Conservation (phyloP, 2,797 vertebrate species). For the Odontamblyopus rebecca region DNA sequence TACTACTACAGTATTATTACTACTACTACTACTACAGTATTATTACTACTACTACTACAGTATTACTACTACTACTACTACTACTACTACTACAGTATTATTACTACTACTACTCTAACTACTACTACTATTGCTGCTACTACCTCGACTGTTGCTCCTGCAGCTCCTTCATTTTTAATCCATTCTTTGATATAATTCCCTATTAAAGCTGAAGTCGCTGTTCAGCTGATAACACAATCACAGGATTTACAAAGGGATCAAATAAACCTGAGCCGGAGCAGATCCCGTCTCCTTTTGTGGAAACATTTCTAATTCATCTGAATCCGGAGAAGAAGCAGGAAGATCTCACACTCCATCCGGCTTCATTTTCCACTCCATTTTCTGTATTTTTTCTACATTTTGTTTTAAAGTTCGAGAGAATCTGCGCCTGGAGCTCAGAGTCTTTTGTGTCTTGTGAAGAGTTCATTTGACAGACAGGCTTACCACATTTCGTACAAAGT, state of each 20-base stretch:
- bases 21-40: too few relatives aligned
- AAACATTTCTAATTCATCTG: slow-evolving; percentile 4
- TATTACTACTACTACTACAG: too few relatives aligned
- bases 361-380: background rate
- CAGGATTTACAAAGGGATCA: background rate
- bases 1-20: too few relatives aligned
- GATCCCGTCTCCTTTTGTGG: background rate
- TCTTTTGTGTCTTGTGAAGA: background rate
- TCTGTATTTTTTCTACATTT: background rate
- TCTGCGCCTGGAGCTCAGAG: background rate
- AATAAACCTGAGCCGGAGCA: background rate
- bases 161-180: too few relatives aligned
- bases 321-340: background rate
- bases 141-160: background rate
- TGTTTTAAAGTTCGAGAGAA: background rate
- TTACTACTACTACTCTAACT: background rate
- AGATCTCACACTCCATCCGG: background rate
- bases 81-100: too few relatives aligned
- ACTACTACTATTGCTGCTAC: background rate
- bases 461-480: background rate
- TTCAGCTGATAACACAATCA: background rate
- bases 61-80: too few relatives aligned
- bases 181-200: background rate
- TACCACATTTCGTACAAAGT: background rate
- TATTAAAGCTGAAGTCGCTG: background rate